These are phyloP conservation scores for Gryllus longicercus DNA, from an alignment of 2,888 invertebrate species.

Conservation along the genomic window DNA sequence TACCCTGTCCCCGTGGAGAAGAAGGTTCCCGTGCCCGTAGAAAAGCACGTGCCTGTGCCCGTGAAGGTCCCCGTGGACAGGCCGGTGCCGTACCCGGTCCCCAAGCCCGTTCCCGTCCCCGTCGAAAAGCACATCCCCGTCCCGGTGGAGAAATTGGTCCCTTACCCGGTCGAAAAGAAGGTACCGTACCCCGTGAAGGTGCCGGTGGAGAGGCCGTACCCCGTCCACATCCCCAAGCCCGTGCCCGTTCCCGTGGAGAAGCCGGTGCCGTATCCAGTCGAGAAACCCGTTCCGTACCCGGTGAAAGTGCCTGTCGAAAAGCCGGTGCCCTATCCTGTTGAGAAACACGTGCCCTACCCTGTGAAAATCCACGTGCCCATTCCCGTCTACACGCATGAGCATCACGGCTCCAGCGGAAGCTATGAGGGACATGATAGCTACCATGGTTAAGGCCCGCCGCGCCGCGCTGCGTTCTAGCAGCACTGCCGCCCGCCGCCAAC, in stretches of 20 bases:
- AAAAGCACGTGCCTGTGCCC: constrained; percentile 51
- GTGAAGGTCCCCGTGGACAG: constrained; percentile 31
- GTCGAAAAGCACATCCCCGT: constrained; percentile 53
- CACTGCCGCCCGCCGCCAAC: too few relatives aligned
- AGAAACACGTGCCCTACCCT: constrained; percentile 58
- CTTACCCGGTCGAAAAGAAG: constrained; percentile 64
- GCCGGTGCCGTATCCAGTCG: constrained; percentile 35
- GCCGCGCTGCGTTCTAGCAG: too few relatives aligned
- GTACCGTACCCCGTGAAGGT: constrained; percentile 63
- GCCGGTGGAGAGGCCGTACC: constrained; percentile 49
- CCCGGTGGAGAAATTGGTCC: constrained; percentile 61
- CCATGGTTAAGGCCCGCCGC: neutral
- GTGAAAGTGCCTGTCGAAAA: constrained; percentile 41
- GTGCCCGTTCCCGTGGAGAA: constrained; percentile 56
- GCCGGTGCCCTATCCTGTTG: constrained; percentile 53
- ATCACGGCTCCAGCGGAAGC: constrained; percentile 47
- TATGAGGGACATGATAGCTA: neutral
- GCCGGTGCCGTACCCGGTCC: constrained; percentile 53
- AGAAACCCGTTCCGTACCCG: constrained; percentile 28
- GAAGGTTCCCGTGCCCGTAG: constrained; percentile 29
- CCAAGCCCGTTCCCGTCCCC: constrained; percentile 42
- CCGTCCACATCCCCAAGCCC: constrained; percentile 43
- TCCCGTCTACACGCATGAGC: constrained; percentile 60
- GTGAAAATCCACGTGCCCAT: constrained; percentile 50
- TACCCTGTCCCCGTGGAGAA: constrained; percentile 31